Base-by-base conservation (phyloP, 2,888 invertebrate species). In the Drosophila quasianomalipes region DNA sequence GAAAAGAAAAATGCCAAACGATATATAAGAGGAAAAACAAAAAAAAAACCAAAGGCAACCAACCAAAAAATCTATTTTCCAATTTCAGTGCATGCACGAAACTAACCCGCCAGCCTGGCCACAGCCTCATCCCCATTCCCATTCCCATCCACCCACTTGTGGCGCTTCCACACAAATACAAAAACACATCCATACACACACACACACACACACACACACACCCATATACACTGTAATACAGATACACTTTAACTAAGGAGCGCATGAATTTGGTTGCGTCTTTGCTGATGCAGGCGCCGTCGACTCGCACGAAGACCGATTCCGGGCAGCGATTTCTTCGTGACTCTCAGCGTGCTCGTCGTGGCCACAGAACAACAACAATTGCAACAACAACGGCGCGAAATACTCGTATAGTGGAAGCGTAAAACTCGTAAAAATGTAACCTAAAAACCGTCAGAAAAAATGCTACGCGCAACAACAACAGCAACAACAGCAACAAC, bases 371-470 rank as follows among this genome's bases (percentile, higher is more conserved):
- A 77, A 69, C 69, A 82, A 67, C 62, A 73, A 74, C 64, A 69
- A 64, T 47, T 70, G 53, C 53, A 47, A 53, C 53, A 79, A 76
- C 64, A 68, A 47, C 76, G 57, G 81, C 76, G 81, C 81, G 77
- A 79, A 79, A 79, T 81, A 76, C 70, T 76, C 77, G 71, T 67
- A 78, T 64, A 76, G 79, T 79, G 81, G 74, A 86, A 81, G 86
- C 68, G 77, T 74, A 74, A 82, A 82, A 85, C 82, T 91, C 88
- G 91, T 91, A 91, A 90, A 91, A 92, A 88, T 90, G 83, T 91
- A 91, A 91, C 92, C 92, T 91, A 91, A 91, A 91, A 91, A 91
- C 91, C 82, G 79, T 82, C 90, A 82, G 91, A 92, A 91, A 91
- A 91, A 91, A 92, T 89, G 81, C 78, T 71, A 51, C 74, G 68